These are phyloP conservation scores for Malacoctenus gilli DNA, from an alignment of 2,797 vertebrate genomes.

Conservation along the genomic window DNA sequence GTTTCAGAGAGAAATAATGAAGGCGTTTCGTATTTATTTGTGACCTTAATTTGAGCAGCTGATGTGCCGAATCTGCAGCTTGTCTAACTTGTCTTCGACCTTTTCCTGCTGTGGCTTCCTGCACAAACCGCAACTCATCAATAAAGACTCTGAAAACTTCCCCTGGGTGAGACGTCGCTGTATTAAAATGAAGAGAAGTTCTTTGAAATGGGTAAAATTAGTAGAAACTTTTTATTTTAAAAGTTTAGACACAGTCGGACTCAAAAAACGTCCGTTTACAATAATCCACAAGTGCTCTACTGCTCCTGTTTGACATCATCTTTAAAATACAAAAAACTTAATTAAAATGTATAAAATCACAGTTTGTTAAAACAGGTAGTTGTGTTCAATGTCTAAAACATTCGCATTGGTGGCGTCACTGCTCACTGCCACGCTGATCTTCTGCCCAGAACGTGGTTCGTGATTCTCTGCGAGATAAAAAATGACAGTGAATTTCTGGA, in stretches of 20 bases:
- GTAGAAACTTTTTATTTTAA: neutral
- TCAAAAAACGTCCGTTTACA: no score
- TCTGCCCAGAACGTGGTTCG: slow-evolving; percentile 61
- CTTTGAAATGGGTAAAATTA: no score
- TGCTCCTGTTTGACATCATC: no score
- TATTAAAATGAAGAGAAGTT: neutral
- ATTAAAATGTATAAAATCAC: no score
- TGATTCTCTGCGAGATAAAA: slow-evolving; percentile 71
- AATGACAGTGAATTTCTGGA: neutral
- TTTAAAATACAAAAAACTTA: slow-evolving; percentile 10
- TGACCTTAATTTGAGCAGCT: slow-evolving; percentile 35
- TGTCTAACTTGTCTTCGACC: no score
- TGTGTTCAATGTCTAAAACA: no score
- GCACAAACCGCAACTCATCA: slow-evolving; percentile 63
- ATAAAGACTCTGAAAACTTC: slow-evolving; percentile 59
- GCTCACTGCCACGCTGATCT: slow-evolving; percentile 63
- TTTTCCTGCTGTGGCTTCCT: slow-evolving; percentile 51
- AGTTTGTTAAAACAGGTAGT: slow-evolving; percentile 15
- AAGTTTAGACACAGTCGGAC: slow-evolving; percentile 21
- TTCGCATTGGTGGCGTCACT: no score
- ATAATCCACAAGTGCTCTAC: no score
- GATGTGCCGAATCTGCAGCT: slow-evolving; percentile 39
- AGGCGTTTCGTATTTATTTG: slow-evolving; percentile 26
- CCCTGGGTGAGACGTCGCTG: neutral
- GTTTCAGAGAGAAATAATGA: slow-evolving; percentile 15